Evolutionary conservation across 2,888 invertebrate species (phyloP).

Genomic region (Caenorhabditis sulstoni): DNA sequence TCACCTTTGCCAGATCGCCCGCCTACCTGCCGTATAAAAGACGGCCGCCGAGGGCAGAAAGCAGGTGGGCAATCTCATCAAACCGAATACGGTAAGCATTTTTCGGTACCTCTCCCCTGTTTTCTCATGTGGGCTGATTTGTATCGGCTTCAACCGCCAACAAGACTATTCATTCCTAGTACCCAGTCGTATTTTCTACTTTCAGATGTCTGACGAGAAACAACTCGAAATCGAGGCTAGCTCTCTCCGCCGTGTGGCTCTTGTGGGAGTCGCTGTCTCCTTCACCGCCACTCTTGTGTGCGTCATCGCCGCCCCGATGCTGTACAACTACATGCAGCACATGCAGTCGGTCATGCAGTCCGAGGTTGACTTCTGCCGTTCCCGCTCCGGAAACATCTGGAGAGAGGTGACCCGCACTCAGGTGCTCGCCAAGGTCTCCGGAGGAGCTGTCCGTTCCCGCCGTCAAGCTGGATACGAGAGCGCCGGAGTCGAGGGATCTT

Average conservation of each 20-base stretch:
- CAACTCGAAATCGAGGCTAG: conserved; percentile 72
- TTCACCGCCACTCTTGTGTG: conserved; percentile 74
- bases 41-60: conserved; percentile 42
- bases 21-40: conserved; percentile 67
- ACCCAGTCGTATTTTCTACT: conserved; percentile 1
- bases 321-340: conserved; percentile 79
- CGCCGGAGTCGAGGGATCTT: conserved; percentile 62
- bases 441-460: conserved; percentile 66
- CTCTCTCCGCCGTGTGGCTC: conserved; percentile 73
- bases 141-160: not conserved
- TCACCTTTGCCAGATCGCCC: conserved; percentile 60
- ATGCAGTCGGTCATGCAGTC: conserved; percentile 76
- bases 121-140: conserved; percentile 14
- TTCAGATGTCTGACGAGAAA: conserved; percentile 72
- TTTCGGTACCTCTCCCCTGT: conserved; percentile 39
- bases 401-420: conserved; percentile 75
- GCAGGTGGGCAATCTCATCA: conserved; percentile 68
- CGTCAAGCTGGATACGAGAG: conserved; percentile 70
- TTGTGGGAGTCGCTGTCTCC: conserved; percentile 74
- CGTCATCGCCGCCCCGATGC: conserved; percentile 76
- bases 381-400: conserved; percentile 76
- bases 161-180: not conserved
- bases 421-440: conserved; percentile 70
- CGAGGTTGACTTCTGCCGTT: conserved; percentile 76
- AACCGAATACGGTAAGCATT: conserved; percentile 59